Evolutionary conservation across 2,113 vertebrate species (phyloP), one percentile per base, ranked within the genome.

Genomic region (Pachypanchax playfairii): DNA sequence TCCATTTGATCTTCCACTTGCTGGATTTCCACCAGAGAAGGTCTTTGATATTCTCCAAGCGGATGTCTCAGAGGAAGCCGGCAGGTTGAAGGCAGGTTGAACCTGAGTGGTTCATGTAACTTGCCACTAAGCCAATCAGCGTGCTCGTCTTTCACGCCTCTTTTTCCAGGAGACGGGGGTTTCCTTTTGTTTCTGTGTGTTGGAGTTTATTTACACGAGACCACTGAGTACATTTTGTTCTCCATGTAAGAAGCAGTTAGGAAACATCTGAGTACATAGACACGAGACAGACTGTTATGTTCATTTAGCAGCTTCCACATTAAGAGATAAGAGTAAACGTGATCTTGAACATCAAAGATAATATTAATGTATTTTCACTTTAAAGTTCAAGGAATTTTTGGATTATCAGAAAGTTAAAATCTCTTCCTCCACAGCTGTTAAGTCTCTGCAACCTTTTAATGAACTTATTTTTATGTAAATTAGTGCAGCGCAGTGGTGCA

Each of bases 1-100:
- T 83, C 54, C 75, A 85, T 80, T 83, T 86, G 65, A 77, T 88
- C 75, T 61, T 50, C 68, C 63, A 60, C 56, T 25, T 50, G 56
- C 54, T 77, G 61, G 59, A 80, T 70, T 57, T 77, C 65, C 47
- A 83, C 69, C 58, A 68, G 58, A 71, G 64, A 78, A 54, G 42
- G 43, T 70, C 77, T 86, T 86, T 85, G 73, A 83, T 85, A 58
- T 77, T 26, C 52, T 74, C 57, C 58, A 65, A 79, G 62, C 73
- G 76, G 82, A 85, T 77, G 80, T 84, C 70, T 70, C 73, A 66
- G 57, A 80, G 73, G 74, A 86, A 84, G 52, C 56, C 71, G 84
- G 82, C 42, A 86, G 75, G 71, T 76, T 76, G 70, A 70, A 76
- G 73, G 65, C 60, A 50, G 55, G 68, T 46, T 46, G 52, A 67